These are phyloP conservation scores for Phengaris alcon DNA, from an alignment of 2,888 invertebrate genomes.

Conservation along the genomic window DNA sequence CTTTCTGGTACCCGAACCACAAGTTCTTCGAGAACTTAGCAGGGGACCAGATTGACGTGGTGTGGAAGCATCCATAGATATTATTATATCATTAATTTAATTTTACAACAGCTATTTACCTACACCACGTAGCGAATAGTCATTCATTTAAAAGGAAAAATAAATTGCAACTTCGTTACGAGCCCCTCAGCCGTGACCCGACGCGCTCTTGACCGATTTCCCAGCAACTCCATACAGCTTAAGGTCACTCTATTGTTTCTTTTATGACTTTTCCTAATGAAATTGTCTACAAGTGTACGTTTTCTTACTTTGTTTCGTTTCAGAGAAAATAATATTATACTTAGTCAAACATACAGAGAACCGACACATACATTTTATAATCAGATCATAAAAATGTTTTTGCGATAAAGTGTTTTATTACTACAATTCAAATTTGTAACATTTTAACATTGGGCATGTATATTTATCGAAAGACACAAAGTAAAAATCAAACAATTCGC, in stretches of 20 bases:
- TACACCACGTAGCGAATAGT: constrained; percentile 7
- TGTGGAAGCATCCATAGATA: no score
- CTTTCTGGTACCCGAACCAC: no score
- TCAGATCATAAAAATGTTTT: no score
- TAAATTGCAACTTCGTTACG: constrained; percentile 23
- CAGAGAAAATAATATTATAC: neutral
- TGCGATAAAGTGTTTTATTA: no score
- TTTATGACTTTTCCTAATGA: constrained; percentile 27
- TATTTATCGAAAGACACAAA: constrained; percentile 9
- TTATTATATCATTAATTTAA: no score
- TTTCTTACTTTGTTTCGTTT: neutral
- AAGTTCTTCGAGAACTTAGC: no score
- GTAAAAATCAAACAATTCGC: constrained; percentile 25
- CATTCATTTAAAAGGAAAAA: constrained; percentile 24
- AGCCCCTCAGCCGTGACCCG: constrained; percentile 22
- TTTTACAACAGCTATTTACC: neutral
- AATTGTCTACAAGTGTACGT: constrained; percentile 22
- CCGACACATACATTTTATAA: no score
- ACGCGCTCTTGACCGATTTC: constrained; percentile 29
- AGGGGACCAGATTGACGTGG: no score
- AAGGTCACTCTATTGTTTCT: constrained; percentile 29
- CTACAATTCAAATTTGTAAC: no score
- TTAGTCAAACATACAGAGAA: no score
- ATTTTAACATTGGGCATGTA: no score
- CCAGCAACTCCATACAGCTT: constrained; percentile 21